Base-by-base conservation (phyloP, 2,113 vertebrate genomes). In the Aegithalos caudatus region DNA sequence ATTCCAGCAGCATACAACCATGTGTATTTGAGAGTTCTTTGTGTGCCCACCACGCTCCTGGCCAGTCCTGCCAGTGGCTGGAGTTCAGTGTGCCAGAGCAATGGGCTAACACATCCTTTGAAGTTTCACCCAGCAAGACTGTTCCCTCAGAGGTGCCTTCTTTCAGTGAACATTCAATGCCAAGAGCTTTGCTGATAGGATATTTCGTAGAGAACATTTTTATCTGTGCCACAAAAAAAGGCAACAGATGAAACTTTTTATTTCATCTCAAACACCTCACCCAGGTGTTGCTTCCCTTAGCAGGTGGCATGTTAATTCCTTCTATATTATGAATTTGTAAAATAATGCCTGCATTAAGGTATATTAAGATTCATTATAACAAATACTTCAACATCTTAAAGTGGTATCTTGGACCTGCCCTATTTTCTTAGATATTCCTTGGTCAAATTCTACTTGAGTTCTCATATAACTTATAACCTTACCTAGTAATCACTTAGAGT, bases 51-150 rank as follows among this genome's bases (percentile, higher is more conserved):
- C 33, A 0, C 18, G 10, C 37, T 85, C 19, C 19, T 62, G 33
- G 19, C 4, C 64, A 73, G 18, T 53, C 69, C 50, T 50, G 29
- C 29, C 50, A 35, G 40, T 6, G 42, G 22, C 5, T 37, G 57
- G 7, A 83, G 37, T 29, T 72, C 80, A 51, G 6, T 31, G 37
- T 12, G 28, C 11, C 3, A 2, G 29, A 74, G 42, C 29, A 81
- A 45, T 0, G 3, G 33, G 23, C 35, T 54, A 80, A 50, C 2
- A 4, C 0, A 0, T 35, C 56, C 64, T 77, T 40, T 15, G 1
- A 40, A 81, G 61, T 38, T 54, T 62, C 42, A 78, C 25, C 27
- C 47, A 71, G 29, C 6, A 31, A 14, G 24, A 35, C 12, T 51
- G 3, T 14, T 40, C 23, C 25, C 42, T 51, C 10, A 31, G 4